A percentile compares a stretch with the other conserved stretches of the same genome.
Conservation (phyloP, 2,888 invertebrate genomes). For the Cheilosia vernalis region DNA sequence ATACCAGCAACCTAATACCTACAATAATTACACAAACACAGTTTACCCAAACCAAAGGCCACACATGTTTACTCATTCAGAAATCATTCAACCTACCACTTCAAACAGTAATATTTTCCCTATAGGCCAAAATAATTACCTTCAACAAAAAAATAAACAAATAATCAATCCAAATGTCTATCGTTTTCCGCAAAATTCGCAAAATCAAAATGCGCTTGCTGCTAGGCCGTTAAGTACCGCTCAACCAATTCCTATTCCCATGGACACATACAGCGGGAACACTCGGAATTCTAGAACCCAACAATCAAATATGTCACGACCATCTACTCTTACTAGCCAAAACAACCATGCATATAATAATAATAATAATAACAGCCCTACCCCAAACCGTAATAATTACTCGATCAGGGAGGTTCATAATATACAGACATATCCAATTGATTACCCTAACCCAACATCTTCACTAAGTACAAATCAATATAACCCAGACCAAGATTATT, state of each 20-base stretch:
- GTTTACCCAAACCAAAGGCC: not conserved
- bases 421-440: not conserved
- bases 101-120: not conserved
- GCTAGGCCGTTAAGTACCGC: not conserved
- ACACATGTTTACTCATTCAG: not conserved
- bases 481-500: not conserved
- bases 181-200: not conserved
- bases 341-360: not conserved
- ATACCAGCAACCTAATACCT: not conserved
- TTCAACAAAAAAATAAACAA: not conserved
- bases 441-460: not conserved
- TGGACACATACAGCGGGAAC: conserved; percentile 8
- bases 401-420: conserved; percentile 2
- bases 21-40: not conserved
- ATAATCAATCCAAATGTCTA: not conserved
- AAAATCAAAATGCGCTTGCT: not conserved
- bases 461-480: not conserved
- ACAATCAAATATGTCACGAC: not conserved
- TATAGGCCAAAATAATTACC: not conserved
- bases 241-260: not conserved
- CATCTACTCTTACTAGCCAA: not conserved
- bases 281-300: not conserved
- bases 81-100: not conserved
- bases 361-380: too few species aligned
- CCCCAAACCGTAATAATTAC: not conserved